Evolutionary conservation across 2,888 invertebrate genomes (phyloP), one percentile per base, ranked within the genome.

Genomic region (Cosmia trapezina): DNA sequence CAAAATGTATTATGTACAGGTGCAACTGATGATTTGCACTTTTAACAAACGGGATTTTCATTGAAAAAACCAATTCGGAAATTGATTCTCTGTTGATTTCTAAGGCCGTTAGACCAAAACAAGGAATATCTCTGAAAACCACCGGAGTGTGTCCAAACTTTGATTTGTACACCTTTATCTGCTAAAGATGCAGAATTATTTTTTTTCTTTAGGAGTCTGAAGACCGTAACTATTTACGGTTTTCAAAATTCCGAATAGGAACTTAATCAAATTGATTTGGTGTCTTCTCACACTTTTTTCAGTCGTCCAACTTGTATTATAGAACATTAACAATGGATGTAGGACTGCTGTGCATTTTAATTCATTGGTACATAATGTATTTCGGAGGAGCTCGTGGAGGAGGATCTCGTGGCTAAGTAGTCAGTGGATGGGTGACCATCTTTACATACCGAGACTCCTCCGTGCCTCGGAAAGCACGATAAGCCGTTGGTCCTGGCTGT

Each of bases 1-100:
- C 56, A 66, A 54, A 69, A 47, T 73, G 69, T 73, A 66, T 66
- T 76, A 57, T 72, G 37, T 56, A 49, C 61, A 65, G 72, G 77
- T 80, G 68, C 72, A 64, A 54, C 67, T 68, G 49, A 45, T 85
- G 83, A 83, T 85, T 83, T 80, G 77, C 81, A 74, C 78, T 72
- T 82, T 74, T 70, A 22, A 59, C 64, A 82, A 85, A 85, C 80
- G 76, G 84, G 74, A 80, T 78, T 84, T 68, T 37, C 9, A 49
- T 43, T 62, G 68, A 81, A 83, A 70, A 77, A 67, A 62, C 17
- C 62, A 56, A 69, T 68, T 77, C 57, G 64, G 22, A 72, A 84
- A 81, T 85, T 64, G 76, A 85, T 80, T 85, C 59, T 75, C 70
- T 68, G 68, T 72, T 73, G 72, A 76, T 49, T 54, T 62, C 71